These are phyloP conservation scores for Drosophila sp. DNA, from an alignment of 1,140 invertebrate genomes.

Conservation along the genomic window DNA sequence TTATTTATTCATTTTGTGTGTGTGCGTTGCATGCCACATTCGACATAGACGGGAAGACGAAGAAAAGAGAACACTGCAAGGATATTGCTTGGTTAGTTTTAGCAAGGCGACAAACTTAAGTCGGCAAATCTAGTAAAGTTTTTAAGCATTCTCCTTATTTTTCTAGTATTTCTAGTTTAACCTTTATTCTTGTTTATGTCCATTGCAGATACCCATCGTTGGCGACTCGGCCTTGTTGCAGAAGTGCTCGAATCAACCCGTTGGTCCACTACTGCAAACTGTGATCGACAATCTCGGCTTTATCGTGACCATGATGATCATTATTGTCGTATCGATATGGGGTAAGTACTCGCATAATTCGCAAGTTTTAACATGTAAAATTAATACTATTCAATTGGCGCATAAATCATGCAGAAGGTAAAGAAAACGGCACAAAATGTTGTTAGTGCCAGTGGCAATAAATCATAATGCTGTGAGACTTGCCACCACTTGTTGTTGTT, in stretches of 20 bases:
- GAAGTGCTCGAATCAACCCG: conserved; percentile 49
- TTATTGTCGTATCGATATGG: conserved; percentile 63
- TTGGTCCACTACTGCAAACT: conserved; percentile 55
- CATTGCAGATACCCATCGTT: conserved; percentile 69
- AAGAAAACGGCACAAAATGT: conserved; percentile 18
- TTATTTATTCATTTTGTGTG: conserved; percentile 31
- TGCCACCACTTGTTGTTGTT: conserved; percentile 2
- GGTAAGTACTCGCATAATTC: conserved; percentile 43
- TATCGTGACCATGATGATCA: conserved; percentile 54
- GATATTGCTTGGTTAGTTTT: background rate
- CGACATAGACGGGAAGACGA: background rate
- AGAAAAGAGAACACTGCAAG: background rate
- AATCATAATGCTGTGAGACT: conserved; percentile 44
- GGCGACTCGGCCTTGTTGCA: conserved; percentile 49
- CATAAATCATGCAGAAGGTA: conserved; percentile 42
- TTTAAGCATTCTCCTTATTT: background rate
- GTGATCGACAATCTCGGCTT: conserved; percentile 75
- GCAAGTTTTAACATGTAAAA: conserved; percentile 11
- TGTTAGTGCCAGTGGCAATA: conserved; percentile 39
- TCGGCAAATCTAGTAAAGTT: background rate
- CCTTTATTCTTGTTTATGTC: conserved; percentile 4
- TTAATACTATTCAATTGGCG: conserved; percentile 43
- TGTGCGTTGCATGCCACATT: background rate
- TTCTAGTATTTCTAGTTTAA: background rate
- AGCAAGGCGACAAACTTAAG: conserved; percentile 4